Conservation (phyloP, 1,140 invertebrate genomes). For the Aphaenogaster ashmeadi region DNA sequence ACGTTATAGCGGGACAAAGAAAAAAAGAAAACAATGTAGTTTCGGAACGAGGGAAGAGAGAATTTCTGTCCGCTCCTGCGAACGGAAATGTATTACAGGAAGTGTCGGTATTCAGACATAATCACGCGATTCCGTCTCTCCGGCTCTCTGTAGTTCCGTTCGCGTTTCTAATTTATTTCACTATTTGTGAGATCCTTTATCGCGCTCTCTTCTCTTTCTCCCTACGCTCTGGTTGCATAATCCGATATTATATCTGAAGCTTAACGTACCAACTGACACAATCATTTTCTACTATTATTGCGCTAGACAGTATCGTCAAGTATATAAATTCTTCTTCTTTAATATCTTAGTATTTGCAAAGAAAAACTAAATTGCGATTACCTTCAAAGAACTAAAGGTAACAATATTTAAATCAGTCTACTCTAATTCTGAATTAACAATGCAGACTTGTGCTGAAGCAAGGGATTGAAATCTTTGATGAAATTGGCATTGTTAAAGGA, state of each 20-base stretch:
- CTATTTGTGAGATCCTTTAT: constrained; percentile 33
- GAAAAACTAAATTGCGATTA: background rate
- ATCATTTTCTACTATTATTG: constrained; percentile 16
- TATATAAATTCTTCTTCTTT: background rate
- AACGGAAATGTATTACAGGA: constrained; percentile 67
- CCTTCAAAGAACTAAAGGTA: background rate
- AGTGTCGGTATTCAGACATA: constrained; percentile 57
- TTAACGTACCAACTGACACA: background rate
- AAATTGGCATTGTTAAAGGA: background rate
- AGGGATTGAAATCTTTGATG: background rate
- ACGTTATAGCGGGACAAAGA: constrained; percentile 27
- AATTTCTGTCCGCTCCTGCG: constrained; percentile 49
- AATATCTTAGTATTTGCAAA: background rate
- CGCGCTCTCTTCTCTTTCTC: background rate
- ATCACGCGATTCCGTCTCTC: constrained; percentile 49
- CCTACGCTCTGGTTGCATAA: constrained; percentile 18
- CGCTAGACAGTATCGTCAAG: background rate
- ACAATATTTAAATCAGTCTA: background rate
- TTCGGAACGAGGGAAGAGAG: constrained; percentile 40
- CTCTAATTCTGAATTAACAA: background rate
- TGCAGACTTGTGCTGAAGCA: too few relatives aligned
- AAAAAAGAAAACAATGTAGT: constrained; percentile 49
- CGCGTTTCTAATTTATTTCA: constrained; percentile 53
- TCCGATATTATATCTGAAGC: constrained; percentile 17
- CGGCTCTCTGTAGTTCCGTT: constrained; percentile 18